A percentile compares a stretch with the other conserved stretches of the same genome.
phyloP scores from a whole-genome alignment of 2,888 invertebrate species.

The Caenorhabditis macrosperma region DNA sequence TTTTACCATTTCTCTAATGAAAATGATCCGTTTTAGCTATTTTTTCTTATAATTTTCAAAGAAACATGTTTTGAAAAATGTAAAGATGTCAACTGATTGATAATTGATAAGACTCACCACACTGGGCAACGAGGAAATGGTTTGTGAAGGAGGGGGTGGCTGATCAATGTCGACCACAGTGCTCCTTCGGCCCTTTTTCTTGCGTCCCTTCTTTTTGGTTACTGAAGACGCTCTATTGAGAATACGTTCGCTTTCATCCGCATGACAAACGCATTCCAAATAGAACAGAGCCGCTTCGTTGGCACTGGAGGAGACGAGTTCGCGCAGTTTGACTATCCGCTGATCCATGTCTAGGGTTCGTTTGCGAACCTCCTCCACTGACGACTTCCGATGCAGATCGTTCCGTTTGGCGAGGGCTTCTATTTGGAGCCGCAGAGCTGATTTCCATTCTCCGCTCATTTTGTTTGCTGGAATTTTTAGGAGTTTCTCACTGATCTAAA shows the following conservation, averaged over 20 bases:
- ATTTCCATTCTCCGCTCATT: constrained; percentile 65
- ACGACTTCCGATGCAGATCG: constrained; percentile 65
- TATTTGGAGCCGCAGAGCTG: constrained; percentile 71
- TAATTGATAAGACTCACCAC: constrained; percentile 42
- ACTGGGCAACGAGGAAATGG: constrained; percentile 42
- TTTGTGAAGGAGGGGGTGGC: constrained; percentile 1
- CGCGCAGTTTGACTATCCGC: constrained; percentile 68
- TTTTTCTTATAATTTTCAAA: too few species aligned
- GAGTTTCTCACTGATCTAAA: too few species aligned
- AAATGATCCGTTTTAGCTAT: too few species aligned
- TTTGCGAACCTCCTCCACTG: constrained; percentile 43
- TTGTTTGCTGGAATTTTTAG: not conserved
- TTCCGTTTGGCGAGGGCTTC: constrained; percentile 72
- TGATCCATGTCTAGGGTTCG: constrained; percentile 70
- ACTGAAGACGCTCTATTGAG: constrained; percentile 41
- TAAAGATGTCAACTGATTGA: too few species aligned
- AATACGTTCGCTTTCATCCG: constrained; percentile 74
- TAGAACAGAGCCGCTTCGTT: constrained; percentile 71
- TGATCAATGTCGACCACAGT: constrained; percentile 1
- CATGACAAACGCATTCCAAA: constrained; percentile 70
- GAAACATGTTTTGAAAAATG: too few species aligned
- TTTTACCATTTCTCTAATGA: too few species aligned
- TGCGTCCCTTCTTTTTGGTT: constrained; percentile 25
- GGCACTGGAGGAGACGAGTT: constrained; percentile 64
- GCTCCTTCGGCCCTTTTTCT: constrained; percentile 13